Conservation (phyloP, 2,113 vertebrate species). For the Paradoxurus hermaphroditus region DNA sequence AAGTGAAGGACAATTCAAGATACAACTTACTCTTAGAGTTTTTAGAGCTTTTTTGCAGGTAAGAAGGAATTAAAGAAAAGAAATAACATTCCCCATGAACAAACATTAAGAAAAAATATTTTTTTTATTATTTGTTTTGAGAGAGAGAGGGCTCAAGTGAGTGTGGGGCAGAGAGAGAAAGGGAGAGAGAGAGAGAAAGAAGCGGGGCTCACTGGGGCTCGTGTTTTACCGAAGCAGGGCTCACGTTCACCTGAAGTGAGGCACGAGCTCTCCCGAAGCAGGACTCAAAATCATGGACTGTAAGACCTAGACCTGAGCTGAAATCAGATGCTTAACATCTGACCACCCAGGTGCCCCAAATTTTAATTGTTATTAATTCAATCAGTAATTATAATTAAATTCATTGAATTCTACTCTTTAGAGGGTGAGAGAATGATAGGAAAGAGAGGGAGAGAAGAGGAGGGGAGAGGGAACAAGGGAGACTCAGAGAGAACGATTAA, state of each 20-base stretch:
- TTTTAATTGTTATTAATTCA: background rate
- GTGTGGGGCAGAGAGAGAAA: too few relatives aligned
- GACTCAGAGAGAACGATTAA: background rate
- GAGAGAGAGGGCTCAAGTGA: too few relatives aligned
- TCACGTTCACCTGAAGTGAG: too few relatives aligned
- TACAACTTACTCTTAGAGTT: background rate
- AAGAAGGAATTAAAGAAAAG: background rate
- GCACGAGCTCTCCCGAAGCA: too few relatives aligned
- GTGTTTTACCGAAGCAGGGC: too few relatives aligned
- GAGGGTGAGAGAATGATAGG: too few relatives aligned
- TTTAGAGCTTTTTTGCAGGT: background rate
- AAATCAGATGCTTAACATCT: too few relatives aligned
- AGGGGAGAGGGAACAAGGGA: too few relatives aligned
- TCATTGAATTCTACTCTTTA: background rate
- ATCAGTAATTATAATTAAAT: background rate
- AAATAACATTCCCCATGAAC: background rate
- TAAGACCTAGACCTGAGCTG: too few relatives aligned
- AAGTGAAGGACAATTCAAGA: background rate
- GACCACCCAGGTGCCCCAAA: background rate
- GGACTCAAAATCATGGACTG: too few relatives aligned
- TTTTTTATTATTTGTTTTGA: background rate
- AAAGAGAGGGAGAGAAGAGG: background rate
- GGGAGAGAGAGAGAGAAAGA: too few relatives aligned
- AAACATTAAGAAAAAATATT: background rate
- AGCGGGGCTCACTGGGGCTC: too few relatives aligned